Conservation (phyloP, 2,797 vertebrate species). For the Malurus leucopterus region DNA sequence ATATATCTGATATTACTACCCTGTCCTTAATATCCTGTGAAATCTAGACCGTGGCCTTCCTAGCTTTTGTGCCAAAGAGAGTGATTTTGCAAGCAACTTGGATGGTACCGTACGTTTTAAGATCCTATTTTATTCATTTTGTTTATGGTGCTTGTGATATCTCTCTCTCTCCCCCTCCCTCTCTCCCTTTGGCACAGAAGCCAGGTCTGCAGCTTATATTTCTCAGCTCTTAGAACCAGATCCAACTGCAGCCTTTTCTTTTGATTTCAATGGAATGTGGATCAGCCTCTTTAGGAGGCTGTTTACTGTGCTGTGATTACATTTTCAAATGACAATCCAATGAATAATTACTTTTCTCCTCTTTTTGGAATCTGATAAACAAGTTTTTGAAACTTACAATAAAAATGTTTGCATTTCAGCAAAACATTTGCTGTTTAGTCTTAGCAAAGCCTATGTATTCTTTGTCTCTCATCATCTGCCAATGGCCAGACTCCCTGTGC, state of each 20-base stretch:
- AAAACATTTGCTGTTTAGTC: constrained; percentile 13
- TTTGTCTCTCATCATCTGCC: constrained; percentile 18
- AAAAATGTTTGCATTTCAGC: constrained; percentile 20
- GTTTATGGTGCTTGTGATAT: constrained; percentile 50
- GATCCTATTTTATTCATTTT: constrained; percentile 57
- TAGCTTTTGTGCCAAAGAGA: constrained; percentile 23
- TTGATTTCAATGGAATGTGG: constrained; percentile 40
- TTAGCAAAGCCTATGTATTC: not conserved
- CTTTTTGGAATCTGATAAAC: constrained; percentile 26
- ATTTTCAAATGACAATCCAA: constrained; percentile 40
- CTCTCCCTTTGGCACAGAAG: constrained; percentile 33
- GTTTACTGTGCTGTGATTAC: constrained; percentile 36
- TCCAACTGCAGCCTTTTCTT: constrained; percentile 52
- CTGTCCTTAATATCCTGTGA: constrained; percentile 65
- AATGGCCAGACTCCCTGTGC: not conserved
- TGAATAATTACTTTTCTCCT: constrained; percentile 24
- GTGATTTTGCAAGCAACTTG: constrained; percentile 50
- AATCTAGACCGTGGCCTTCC: constrained; percentile 44
- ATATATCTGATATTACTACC: constrained; percentile 45
- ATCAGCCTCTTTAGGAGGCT: constrained; percentile 22
- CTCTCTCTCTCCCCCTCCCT: not conserved
- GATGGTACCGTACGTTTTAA: constrained; percentile 41
- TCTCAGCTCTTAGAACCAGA: constrained; percentile 49
- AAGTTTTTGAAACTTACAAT: constrained; percentile 13
- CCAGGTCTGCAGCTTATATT: constrained; percentile 56